phyloP scores from a whole-genome alignment of 2,797 vertebrate species.

The Lagothrix lagotricha region DNA sequence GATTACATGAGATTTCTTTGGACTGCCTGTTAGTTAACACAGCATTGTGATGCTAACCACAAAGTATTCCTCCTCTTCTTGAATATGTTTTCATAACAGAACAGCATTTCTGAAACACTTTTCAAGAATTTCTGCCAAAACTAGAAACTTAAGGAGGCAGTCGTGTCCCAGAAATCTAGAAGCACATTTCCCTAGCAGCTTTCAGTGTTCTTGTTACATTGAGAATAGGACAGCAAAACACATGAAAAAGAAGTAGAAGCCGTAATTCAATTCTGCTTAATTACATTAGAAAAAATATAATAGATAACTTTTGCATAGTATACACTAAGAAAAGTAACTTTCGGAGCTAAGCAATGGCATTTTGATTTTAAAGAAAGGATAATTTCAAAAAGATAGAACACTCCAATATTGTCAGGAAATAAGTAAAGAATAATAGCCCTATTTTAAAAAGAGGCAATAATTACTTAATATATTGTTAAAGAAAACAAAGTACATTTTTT shows the following conservation, averaged over 20 bases:
- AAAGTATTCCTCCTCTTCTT: background rate
- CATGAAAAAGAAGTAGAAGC: background rate
- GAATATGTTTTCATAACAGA: slow-evolving; percentile 16
- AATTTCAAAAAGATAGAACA: slow-evolving; percentile 35
- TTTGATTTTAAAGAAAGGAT: background rate
- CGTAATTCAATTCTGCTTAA: background rate
- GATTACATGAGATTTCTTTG: background rate
- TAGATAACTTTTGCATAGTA: background rate
- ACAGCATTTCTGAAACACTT: slow-evolving; percentile 12
- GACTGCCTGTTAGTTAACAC: background rate
- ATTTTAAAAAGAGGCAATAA: background rate
- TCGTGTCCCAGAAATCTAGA: slow-evolving; percentile 7
- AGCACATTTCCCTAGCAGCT: background rate
- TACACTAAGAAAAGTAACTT: background rate
- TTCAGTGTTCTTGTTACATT: background rate
- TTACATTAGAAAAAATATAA: background rate
- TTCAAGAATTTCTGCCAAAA: slow-evolving; percentile 51
- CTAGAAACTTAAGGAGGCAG: background rate
- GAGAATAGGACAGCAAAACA: background rate
- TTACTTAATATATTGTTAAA: background rate
- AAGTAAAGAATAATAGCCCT: background rate
- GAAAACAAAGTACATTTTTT: background rate
- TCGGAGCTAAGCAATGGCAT: background rate
- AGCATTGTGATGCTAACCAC: background rate
- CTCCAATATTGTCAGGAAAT: background rate